Percentiles rank a stretch among this genome's conserved stretches.
Evolutionary conservation across 2,888 invertebrate genomes (phyloP).

Genomic region (Aleiodes leptofemur): DNA sequence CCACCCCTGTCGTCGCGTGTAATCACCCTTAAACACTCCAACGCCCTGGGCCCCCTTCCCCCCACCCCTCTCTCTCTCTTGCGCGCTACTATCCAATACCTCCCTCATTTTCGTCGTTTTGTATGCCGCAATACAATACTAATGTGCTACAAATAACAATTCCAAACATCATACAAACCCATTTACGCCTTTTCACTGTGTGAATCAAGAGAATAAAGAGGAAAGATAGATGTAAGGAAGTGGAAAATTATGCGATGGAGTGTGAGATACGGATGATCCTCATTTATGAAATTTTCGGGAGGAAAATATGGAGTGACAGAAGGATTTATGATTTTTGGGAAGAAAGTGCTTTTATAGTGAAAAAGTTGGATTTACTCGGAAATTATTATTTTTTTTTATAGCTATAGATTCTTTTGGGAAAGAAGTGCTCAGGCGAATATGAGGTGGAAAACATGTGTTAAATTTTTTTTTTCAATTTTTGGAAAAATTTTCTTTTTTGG

Average conservation of each 20-base stretch:
- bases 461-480: too few relatives aligned
- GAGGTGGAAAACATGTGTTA: too few relatives aligned
- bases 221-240: slow-evolving; percentile 37
- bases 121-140: slow-evolving; percentile 71
- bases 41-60: slow-evolving; percentile 64
- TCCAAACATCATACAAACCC: slow-evolving; percentile 66
- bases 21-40: slow-evolving; percentile 75
- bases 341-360: too few relatives aligned
- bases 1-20: slow-evolving; percentile 74
- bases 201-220: slow-evolving; percentile 27
- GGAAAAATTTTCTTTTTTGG: too few relatives aligned
- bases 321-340: too few relatives aligned
- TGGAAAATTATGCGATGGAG: slow-evolving; percentile 44
- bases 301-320: not conserved
- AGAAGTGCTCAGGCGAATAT: too few relatives aligned
- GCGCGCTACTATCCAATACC: slow-evolving; percentile 45
- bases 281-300: not conserved
- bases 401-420: too few relatives aligned
- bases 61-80: slow-evolving; percentile 48
- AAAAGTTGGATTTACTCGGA: too few relatives aligned
- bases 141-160: slow-evolving; percentile 74
- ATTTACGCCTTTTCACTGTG: slow-evolving; percentile 71
- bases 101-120: slow-evolving; percentile 62
- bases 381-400: too few relatives aligned
- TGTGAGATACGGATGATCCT: not conserved